Evolutionary conservation across 1,140 invertebrate species (phyloP).

Genomic region (Musca domestica): DNA sequence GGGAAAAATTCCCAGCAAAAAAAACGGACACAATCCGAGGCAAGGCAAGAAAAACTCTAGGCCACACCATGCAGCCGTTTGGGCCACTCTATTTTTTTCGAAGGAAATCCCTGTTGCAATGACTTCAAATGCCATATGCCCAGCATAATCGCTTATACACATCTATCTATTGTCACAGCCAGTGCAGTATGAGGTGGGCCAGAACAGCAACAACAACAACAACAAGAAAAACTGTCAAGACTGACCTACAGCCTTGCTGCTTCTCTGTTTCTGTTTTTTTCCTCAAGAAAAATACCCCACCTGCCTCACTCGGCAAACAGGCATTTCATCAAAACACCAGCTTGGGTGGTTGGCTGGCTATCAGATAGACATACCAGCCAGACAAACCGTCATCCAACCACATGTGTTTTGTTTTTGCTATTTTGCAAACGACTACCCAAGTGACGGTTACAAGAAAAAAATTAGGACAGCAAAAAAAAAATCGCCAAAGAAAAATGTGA

Average conservation of each 20-base stretch:
- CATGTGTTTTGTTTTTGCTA: too few species aligned
- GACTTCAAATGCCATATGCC: background rate
- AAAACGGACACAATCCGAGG: too few species aligned
- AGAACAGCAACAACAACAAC: background rate
- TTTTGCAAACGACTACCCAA: too few species aligned
- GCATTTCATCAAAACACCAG: background rate
- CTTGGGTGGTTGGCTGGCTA: background rate
- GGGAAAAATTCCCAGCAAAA: too few species aligned
- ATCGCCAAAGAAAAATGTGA: too few species aligned
- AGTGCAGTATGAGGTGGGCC: background rate
- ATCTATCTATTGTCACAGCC: too few species aligned
- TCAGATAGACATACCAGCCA: too few species aligned
- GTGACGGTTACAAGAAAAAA: too few species aligned
- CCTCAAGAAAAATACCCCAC: background rate
- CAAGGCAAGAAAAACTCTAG: too few species aligned
- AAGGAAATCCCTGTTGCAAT: background rate
- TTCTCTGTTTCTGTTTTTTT: background rate
- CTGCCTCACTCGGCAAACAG: background rate
- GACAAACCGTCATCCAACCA: too few species aligned
- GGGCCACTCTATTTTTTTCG: background rate
- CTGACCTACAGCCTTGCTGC: slow-evolving; percentile 3
- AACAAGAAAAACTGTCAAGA: background rate
- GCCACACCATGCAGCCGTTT: too few species aligned
- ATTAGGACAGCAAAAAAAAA: too few species aligned
- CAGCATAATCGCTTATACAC: background rate